Conservation (phyloP, 2,113 vertebrate genomes). For the Catharus minimus region DNA sequence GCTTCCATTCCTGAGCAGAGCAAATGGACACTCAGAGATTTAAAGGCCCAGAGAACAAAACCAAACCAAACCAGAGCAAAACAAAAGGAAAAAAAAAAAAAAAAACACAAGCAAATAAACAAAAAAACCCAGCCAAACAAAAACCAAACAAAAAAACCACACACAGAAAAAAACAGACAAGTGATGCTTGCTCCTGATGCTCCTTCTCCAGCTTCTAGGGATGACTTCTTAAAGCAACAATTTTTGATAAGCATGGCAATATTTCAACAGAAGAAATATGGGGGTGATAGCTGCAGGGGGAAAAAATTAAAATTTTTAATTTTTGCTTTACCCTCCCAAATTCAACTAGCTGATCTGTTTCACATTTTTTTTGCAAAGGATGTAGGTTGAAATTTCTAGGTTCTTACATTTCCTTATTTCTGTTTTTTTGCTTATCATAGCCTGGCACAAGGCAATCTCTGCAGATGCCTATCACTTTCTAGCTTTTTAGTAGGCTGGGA, state of each 20-base stretch:
- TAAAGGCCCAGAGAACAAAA: not conserved
- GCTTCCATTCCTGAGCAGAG: not conserved
- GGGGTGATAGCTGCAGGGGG: rapidly evolving
- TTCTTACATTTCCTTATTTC: not conserved
- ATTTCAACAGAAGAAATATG: not conserved
- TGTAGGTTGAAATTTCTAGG: not conserved
- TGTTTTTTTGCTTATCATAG: not conserved
- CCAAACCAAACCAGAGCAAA: not conserved
- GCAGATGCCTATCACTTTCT: not conserved
- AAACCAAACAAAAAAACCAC: not conserved
- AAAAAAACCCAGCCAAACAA: rapidly evolving
- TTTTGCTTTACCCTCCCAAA: too few relatives aligned
- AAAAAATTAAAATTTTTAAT: too few relatives aligned
- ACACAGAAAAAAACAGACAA: not conserved
- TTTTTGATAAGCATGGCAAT: not conserved
- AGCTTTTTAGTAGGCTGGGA: not conserved
- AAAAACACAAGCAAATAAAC: not conserved
- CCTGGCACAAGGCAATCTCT: not conserved
- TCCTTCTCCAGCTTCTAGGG: not conserved
- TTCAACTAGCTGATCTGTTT: not conserved
- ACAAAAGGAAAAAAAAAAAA: rapidly evolving
- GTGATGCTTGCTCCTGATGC: not conserved
- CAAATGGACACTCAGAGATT: not conserved
- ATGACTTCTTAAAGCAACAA: not conserved
- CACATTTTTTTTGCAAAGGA: not conserved